A percentile compares a stretch with the other conserved stretches of the same genome.
phyloP scores from a whole-genome alignment of 2,113 vertebrate genomes.

The Butastur rufipennis region DNA sequence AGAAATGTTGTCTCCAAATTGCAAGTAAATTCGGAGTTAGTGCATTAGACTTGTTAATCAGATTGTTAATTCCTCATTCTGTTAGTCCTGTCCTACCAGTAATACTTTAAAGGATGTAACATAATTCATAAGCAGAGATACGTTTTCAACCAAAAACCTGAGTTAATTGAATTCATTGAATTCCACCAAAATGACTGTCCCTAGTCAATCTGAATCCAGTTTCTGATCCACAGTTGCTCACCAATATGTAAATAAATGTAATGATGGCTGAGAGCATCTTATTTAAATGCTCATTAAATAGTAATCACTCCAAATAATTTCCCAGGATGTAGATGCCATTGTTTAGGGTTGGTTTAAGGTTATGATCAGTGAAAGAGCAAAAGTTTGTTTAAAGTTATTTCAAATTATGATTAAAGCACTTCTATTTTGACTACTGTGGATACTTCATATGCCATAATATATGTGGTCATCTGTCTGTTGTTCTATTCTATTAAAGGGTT shows the following conservation, averaged over 20 bases:
- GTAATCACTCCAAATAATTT: neutral
- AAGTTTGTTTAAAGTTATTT: neutral
- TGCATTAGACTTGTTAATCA: neutral
- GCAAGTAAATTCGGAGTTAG: neutral
- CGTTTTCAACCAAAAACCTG: neutral
- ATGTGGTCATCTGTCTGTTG: neutral
- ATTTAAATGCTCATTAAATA: neutral
- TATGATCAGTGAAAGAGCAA: neutral
- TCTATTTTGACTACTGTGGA: neutral
- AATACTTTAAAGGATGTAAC: neutral
- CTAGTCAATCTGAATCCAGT: neutral
- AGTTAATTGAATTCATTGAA: neutral
- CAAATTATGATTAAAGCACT: neutral
- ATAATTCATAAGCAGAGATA: neutral
- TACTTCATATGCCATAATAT: neutral
- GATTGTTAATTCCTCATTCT: neutral
- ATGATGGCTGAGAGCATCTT: neutral
- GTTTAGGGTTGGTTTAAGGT: neutral
- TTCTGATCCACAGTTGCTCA: neutral
- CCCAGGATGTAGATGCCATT: neutral
- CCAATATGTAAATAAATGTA: neutral
- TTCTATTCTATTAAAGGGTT: neutral
- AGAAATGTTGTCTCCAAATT: neutral
- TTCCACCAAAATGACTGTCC: neutral
- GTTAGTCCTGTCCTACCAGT: neutral